Percentiles rank a stretch among this genome's conserved stretches.
Conservation (phyloP, 1,140 invertebrate species). For the Anastrepha obliqua region DNA sequence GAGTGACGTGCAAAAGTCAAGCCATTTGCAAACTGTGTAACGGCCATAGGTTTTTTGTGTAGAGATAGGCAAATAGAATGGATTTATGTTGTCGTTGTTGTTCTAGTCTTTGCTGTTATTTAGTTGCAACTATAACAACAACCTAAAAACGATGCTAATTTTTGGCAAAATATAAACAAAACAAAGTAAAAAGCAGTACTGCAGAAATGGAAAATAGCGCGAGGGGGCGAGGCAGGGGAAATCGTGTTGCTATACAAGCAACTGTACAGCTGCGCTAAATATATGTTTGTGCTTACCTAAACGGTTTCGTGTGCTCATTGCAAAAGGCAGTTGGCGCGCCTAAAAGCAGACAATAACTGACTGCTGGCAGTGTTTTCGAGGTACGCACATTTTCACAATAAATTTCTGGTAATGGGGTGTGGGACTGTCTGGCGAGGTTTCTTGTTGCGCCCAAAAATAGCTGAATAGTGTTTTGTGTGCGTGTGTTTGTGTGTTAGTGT, state of each 20-base stretch:
- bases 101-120: not conserved
- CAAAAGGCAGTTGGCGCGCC: not conserved
- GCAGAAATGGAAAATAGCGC: not conserved
- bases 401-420: not conserved
- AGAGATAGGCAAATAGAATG: not conserved
- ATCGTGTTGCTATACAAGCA: not conserved
- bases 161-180: constrained; percentile 9
- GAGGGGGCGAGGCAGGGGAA: not conserved
- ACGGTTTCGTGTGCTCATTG: not conserved
- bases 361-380: not conserved
- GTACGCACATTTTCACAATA: not conserved
- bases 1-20: not conserved
- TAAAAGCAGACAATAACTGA: not conserved
- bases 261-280: not conserved
- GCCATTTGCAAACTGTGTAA: not conserved
- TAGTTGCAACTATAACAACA: constrained; percentile 72
- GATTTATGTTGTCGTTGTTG: not conserved
- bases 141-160: constrained; percentile 65
- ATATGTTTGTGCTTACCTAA: not conserved
- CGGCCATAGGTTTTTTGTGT: not conserved
- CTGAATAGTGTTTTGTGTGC: not conserved
- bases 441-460: not conserved
- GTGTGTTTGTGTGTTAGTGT: not conserved
- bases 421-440: not conserved
- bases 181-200: not conserved